Base-by-base conservation (phyloP, 2,797 vertebrate genomes). In the Adrianichthys oophorus region DNA sequence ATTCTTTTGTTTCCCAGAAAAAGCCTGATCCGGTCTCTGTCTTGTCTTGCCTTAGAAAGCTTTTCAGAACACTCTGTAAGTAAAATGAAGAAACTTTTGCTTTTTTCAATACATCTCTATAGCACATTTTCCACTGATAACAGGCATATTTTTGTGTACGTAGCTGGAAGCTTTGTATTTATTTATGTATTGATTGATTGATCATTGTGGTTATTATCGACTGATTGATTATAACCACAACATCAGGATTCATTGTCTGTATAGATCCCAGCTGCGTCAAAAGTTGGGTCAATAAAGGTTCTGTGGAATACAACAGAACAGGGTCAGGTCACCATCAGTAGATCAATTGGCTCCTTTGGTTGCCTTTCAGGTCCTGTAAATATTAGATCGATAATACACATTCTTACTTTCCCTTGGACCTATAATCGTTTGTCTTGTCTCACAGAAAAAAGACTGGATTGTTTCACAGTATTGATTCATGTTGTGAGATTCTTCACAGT, bases 41-140 rank as follows among this genome's bases (percentile, higher is more conserved):
- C 78, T 95, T 99, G 59, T 85, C 88, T 87, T 73, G 85, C 78
- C 90, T 99, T 74, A 93, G 94, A 75, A 93, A 85, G 78, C 88
- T 94, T 84, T 94, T 98, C 90, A 91, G 80, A 87, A 90, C 89
- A 79, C 92, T 97, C 77, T 86, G 97, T 99, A 93, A 96, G 97
- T 97, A 71, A 37, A 57, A 24, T 59, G 43, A 29, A 37, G 55
- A 41, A 18, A 3, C 21, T 52, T 45, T 46, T 2, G 5, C 1
- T 42, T 15, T 6, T 42, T 43, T 0, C 32, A 47, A 46, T 48
- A 12, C 0, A 52, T 50, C 54, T 48, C 16, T 2, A 48, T 43
- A 24, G 32, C 32, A 13, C 15, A 8, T 18, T 23, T 6, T 62
- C 7, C 40, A 14, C 21, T 54, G 32, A 26, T 23, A 16, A 23